Percentiles rank a stretch among this genome's conserved stretches.
Evolutionary conservation across 2,888 invertebrate genomes (phyloP).

Genomic region (Anthophora plumipes): DNA sequence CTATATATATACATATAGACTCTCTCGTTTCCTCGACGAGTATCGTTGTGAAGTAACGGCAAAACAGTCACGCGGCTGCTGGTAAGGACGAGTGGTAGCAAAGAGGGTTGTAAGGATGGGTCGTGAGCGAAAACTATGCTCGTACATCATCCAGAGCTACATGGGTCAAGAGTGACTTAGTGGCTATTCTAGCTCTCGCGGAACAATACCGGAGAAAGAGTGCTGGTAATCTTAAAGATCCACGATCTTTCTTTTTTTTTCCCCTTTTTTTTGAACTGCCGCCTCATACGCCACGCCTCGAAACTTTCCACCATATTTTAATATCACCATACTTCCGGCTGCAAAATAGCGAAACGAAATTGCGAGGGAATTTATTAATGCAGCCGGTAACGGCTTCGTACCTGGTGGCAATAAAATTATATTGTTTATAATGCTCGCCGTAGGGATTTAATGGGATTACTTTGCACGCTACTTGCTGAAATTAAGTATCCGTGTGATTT

Average conservation of each 20-base stretch:
- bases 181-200: slow-evolving; percentile 70
- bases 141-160: slow-evolving; percentile 76
- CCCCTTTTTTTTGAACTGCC: slow-evolving; percentile 25
- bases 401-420: background rate
- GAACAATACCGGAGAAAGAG: slow-evolving; percentile 71
- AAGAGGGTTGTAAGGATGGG: slow-evolving; percentile 43
- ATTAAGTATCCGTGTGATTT: slow-evolving; percentile 5
- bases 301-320: slow-evolving; percentile 44
- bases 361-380: slow-evolving; percentile 4
- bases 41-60: slow-evolving; percentile 13
- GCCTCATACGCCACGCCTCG: background rate
- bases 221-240: slow-evolving; percentile 47
- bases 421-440: background rate
- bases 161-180: slow-evolving; percentile 78
- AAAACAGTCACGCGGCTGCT: slow-evolving; percentile 35
- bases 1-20: background rate
- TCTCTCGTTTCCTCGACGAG: background rate
- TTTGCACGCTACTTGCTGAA: background rate
- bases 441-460: background rate
- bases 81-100: slow-evolving; percentile 25
- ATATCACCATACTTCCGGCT: slow-evolving; percentile 9
- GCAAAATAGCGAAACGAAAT: slow-evolving; percentile 11
- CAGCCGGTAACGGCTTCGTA: no score
- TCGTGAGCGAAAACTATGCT: slow-evolving; percentile 76
- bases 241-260: no score